Conservation (phyloP, 2,113 vertebrate genomes). For the Lepisosteus osseus region DNA sequence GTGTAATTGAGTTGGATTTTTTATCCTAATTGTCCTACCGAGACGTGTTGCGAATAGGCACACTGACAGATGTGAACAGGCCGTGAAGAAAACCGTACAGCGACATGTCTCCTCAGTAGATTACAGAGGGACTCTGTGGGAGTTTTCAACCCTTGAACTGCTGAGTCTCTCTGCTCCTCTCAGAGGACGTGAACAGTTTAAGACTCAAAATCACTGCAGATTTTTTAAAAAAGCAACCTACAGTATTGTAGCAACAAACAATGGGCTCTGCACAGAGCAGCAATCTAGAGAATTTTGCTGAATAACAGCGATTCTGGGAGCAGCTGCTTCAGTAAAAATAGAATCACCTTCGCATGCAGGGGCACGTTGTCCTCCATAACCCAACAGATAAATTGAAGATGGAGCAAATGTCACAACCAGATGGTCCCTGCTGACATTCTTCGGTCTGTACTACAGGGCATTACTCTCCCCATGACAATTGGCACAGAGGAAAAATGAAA, state of each 20-base stretch:
- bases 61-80: no score
- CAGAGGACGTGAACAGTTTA: conserved; percentile 18
- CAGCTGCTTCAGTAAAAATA: conserved; percentile 28
- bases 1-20: no score
- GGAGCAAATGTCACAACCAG: conserved; percentile 21
- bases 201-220: conserved; percentile 38
- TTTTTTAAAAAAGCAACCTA: conserved; percentile 37
- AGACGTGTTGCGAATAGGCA: no score
- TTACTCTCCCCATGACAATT: conserved; percentile 9
- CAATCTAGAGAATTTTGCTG: conserved; percentile 30
- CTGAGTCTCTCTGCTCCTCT: conserved; percentile 28
- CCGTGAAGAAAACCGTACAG: no score
- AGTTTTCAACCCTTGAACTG: neutral
- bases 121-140: no score
- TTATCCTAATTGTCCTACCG: no score
- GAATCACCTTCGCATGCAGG: conserved; percentile 34
- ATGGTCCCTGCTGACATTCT: neutral
- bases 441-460: conserved; percentile 17
- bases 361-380: conserved; percentile 21
- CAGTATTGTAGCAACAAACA: conserved; percentile 32
- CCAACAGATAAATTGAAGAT: conserved; percentile 21
- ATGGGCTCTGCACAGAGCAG: conserved; percentile 14
- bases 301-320: conserved; percentile 35
- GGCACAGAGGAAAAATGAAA: conserved; percentile 2
- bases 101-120: no score